Evolutionary conservation across 2,113 vertebrate species (phyloP), one percentile per base, ranked within the genome.

Genomic region (Tachuris rubrigastra): DNA sequence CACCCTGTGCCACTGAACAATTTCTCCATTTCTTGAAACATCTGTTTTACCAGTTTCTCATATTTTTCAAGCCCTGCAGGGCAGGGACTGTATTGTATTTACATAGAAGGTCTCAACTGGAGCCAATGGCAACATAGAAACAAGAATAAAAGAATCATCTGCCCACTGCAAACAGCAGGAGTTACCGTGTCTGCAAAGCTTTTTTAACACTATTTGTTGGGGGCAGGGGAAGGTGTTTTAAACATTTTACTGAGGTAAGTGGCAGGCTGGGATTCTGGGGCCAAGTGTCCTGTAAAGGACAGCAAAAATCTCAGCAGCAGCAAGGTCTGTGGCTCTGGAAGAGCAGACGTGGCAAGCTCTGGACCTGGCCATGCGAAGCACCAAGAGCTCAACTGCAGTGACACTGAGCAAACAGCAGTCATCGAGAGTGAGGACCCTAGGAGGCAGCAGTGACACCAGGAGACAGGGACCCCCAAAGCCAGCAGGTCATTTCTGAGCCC

Each of bases 341-440:
- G 35, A 59, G 39, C 56, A 50, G 55, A 50, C 63, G 33, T 55
- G 68, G 50, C 25, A 19, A 46, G 13, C 33, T 15, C 50, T 25
- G 63, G 10, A n/a, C 46, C 25, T 30, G 6, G 14, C 6, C 37
- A 27, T 25, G 10, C 5, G 56, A 24, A 10, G 5, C 42, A 35
- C 22, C 47, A 35, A 44, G 27, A 77, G 8, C 52, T n/a, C 14
- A 60, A 35, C 28, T 15, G 28, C 18, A 39, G 27, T 5, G 50
- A 12, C 4, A 3, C 44, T 20, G 28, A 50, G 50, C 37, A 58
- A 31, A 19, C 37, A 35, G 39, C n/a, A 35, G 11, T 41, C 1
- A 1, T 3, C 0, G 19, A 2, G 50, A 56, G 52, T 0, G 2
- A n/a, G 50, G 31, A 33, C 2, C 13, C 58, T 12, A 1, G 42